These are phyloP conservation scores for Muricea muricata DNA, from an alignment of 92 coral and sea anemone species.

Conservation along the genomic window DNA sequence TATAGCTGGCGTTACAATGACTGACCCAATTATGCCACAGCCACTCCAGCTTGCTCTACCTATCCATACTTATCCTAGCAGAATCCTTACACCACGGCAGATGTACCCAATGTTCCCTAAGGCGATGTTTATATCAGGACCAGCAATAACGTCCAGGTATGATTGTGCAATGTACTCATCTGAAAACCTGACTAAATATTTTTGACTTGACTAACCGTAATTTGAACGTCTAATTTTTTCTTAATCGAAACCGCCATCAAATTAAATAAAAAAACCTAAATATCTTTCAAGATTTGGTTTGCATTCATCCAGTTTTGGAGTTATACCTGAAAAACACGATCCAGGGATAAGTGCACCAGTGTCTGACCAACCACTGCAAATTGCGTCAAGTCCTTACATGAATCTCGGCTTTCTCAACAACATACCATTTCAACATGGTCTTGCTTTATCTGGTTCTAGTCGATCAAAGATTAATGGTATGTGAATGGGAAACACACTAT, in stretches of 20 bases:
- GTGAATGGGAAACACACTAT: too few relatives aligned
- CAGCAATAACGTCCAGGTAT: neutral
- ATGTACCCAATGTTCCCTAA: slow-evolving; percentile 7
- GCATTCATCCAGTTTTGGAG: neutral
- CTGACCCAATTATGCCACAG: slow-evolving; percentile 11
- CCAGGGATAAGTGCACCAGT: neutral
- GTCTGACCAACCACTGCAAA: slow-evolving; percentile 16
- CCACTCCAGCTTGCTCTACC: slow-evolving; percentile 21
- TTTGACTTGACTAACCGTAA: too few relatives aligned
- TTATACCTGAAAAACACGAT: neutral
- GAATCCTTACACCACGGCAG: neutral
- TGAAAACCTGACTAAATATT: too few relatives aligned
- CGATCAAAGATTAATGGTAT: slow-evolving; percentile 21
- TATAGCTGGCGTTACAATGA: neutral
- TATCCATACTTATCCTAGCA: neutral
- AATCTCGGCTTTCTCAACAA: slow-evolving; percentile 9
- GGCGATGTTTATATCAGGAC: neutral
- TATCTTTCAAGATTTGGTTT: neutral
- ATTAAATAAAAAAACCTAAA: too few relatives aligned
- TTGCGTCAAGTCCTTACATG: slow-evolving; percentile 34
- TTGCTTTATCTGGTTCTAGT: neutral
- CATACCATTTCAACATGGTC: neutral
- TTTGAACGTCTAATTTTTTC: too few relatives aligned
- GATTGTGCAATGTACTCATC: too few relatives aligned
- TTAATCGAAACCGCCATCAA: too few relatives aligned